These are phyloP conservation scores for Pachyuromys duprasi DNA, from an alignment of 2,797 vertebrate genomes.

Conservation along the genomic window DNA sequence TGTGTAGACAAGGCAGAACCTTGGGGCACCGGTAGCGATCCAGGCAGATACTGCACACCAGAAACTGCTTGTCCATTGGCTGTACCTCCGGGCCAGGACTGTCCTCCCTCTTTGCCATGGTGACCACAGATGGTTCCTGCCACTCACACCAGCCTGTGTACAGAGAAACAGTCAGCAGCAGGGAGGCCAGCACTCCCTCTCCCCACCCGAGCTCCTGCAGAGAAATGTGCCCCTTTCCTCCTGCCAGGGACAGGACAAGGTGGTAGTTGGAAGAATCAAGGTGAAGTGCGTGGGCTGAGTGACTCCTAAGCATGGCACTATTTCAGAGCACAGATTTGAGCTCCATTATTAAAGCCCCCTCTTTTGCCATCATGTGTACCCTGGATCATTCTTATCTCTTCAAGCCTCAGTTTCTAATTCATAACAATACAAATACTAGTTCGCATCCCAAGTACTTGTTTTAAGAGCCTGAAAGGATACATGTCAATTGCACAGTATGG, in stretches of 20 bases:
- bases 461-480: neutral
- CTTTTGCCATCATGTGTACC: neutral
- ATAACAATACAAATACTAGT: slow-evolving; percentile 29
- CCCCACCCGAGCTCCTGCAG: neutral
- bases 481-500: neutral
- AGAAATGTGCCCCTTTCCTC: neutral
- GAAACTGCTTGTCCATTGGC: slow-evolving; percentile 97
- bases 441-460: neutral
- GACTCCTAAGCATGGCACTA: neutral
- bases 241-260: neutral
- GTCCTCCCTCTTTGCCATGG: slow-evolving; percentile 93
- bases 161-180: slow-evolving; percentile 35
- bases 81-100: slow-evolving; percentile 94
- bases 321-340: slow-evolving; percentile 15
- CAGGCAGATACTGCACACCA: slow-evolving; percentile 97
- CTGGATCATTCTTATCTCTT: neutral
- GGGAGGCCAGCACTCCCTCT: slow-evolving; percentile 33
- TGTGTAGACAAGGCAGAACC: slow-evolving; percentile 96
- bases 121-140: slow-evolving; percentile 61
- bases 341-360: slow-evolving; percentile 16
- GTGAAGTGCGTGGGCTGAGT: neutral
- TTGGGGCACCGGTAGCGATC: slow-evolving; percentile 96
- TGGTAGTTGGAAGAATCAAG: neutral
- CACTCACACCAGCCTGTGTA: slow-evolving; percentile 72
- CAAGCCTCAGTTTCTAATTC: slow-evolving; percentile 43